phyloP scores from a whole-genome alignment of 2,113 vertebrate species.

The Orientallactaga bullata region DNA sequence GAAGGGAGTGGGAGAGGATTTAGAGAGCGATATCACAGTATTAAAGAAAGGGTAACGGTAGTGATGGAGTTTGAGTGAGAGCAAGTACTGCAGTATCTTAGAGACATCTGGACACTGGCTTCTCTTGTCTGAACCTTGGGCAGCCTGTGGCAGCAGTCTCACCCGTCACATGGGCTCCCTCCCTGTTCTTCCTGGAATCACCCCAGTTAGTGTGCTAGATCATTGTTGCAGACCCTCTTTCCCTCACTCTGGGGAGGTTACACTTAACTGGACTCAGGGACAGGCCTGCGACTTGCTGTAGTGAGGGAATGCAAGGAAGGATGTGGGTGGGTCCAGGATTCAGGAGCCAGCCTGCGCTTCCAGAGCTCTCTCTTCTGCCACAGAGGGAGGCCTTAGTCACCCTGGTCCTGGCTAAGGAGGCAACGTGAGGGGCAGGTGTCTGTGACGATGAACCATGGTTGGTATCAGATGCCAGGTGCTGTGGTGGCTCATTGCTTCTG shows the following conservation, averaged over 20 bases:
- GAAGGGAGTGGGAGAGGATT: slow-evolving; percentile 63
- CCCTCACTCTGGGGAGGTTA: neutral
- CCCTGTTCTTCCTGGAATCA: neutral
- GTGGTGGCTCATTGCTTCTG: neutral
- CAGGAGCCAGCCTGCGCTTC: neutral
- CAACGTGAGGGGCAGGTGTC: rapidly evolving
- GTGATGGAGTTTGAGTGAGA: neutral
- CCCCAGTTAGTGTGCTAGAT: neutral
- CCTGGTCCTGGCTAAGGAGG: neutral
- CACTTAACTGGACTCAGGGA: neutral
- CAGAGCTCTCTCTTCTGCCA: neutral
- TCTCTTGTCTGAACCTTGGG: neutral
- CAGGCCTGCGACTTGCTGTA: neutral
- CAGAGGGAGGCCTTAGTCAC: neutral
- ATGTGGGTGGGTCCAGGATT: neutral
- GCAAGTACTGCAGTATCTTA: neutral
- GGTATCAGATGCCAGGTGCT: neutral
- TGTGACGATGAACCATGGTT: neutral
- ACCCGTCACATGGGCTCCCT: neutral
- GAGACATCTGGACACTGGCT: neutral
- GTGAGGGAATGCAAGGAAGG: slow-evolving; percentile 8
- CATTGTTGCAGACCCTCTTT: too few species aligned
- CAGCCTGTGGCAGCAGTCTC: neutral
- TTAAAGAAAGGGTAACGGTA: neutral
- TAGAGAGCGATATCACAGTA: slow-evolving; percentile 47